Base-by-base conservation (phyloP, 2,113 vertebrate genomes). In the Eira barbara region DNA sequence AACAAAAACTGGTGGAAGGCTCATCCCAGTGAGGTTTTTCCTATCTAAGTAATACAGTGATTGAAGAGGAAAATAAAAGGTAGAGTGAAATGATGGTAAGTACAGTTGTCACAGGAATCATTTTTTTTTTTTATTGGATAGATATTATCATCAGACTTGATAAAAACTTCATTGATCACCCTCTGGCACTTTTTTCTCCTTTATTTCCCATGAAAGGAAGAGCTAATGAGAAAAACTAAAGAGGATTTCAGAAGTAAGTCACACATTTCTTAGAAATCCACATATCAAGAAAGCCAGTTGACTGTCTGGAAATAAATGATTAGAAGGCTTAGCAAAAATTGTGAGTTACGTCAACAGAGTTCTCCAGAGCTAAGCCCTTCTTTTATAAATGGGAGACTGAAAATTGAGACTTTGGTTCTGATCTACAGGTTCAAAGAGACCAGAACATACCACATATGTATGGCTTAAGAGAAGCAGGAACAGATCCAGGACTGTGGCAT, bases 151-250 rank as follows among this genome's bases (percentile, higher is more conserved):
- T 93, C 92, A 88, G 49, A 94, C 52, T 89, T 96, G 88, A 97
- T 97, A 87, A 98, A 97, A 96, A 79, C 78, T 94, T 85, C 81
- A 97, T 94, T 96, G 96, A 97, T 97, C 78, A 95, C 96, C 93
- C 93, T 94, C 97, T 95, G 96, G 97, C 82, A 59, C 55, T 81
- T 78, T 78, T 93, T 97, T 94, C 52, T 94, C 25, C 78, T 94
- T 97, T 97, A 96, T 97, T 97, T 97, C 91, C 91, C 95, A 95
- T 93, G 96, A 91, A 98, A 97, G 93, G 27, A 84, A 94, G 63
- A 97, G 34, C 80, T 96, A 97, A 97, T 96, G 80, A 94, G 88
- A 96, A 96, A 92, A 96, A 71, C 47, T 97, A 45, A 91, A 91
- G 93, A 63, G 71, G 4, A 55, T 21, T 95, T 97, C 76, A 85